Percentiles rank a stretch among this genome's conserved stretches.
phyloP scores from a whole-genome alignment of 1,140 invertebrate species.

The Phortica variegata region DNA sequence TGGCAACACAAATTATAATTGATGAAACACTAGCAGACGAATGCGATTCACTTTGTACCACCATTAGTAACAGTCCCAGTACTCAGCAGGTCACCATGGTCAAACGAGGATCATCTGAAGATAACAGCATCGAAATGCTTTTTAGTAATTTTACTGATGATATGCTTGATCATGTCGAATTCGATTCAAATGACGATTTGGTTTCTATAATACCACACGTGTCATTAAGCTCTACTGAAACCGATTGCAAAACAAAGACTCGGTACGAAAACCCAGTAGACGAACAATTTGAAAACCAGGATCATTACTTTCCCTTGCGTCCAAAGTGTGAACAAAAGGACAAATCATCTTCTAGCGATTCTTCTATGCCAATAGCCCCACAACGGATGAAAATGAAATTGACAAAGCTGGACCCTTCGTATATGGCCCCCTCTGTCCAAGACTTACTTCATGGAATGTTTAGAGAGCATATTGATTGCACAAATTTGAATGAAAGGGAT shows the following conservation, averaged over 20 bases:
- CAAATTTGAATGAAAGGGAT: neutral
- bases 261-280: neutral
- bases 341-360: conserved; percentile 45
- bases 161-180: conserved; percentile 50
- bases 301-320: conserved; percentile 28
- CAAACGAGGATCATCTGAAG: conserved; percentile 43
- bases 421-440: conserved; percentile 50
- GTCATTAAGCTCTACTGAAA: conserved; percentile 18
- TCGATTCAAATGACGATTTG: conserved; percentile 51
- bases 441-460: conserved; percentile 34
- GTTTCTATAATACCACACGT: conserved; percentile 33
- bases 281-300: neutral
- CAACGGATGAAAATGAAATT: conserved; percentile 43
- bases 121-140: conserved; percentile 51
- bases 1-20: no score
- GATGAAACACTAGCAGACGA: conserved; percentile 26
- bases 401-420: conserved; percentile 34
- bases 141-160: conserved; percentile 46
- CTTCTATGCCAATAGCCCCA: conserved; percentile 29
- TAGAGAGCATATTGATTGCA: neutral
- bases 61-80: conserved; percentile 52
- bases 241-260: conserved; percentile 30
- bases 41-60: conserved; percentile 43
- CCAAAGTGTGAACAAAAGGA: conserved; percentile 45
- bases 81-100: conserved; percentile 40